These are phyloP conservation scores for Eulacestoma nigropectus DNA, from an alignment of 2,113 vertebrate genomes.

Conservation along the genomic window DNA sequence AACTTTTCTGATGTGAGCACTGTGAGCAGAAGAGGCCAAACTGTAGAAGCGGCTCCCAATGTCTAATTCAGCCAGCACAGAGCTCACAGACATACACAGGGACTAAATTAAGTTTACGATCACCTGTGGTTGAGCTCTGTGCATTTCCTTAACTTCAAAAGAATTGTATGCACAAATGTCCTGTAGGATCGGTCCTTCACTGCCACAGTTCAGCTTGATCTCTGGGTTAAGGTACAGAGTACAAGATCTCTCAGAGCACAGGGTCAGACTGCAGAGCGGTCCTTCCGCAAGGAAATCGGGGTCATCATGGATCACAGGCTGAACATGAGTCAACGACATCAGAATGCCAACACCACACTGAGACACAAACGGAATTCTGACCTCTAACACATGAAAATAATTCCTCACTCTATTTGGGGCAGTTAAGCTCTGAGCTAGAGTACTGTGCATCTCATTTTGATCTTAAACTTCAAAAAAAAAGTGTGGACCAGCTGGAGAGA, in stretches of 20 bases:
- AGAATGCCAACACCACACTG: constrained; percentile 6
- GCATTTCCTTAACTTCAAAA: background rate
- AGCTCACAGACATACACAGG: rapidly evolving
- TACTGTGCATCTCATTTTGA: background rate
- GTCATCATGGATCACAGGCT: background rate
- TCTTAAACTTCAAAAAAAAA: background rate
- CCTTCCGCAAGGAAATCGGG: background rate
- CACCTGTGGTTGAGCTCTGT: background rate
- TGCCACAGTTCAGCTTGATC: background rate
- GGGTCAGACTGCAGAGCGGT: background rate
- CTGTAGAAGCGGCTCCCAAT: background rate
- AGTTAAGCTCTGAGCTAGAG: background rate
- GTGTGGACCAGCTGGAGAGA: background rate
- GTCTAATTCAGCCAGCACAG: background rate
- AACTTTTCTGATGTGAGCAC: background rate
- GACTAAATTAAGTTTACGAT: background rate
- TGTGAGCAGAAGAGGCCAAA: background rate
- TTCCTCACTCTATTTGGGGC: background rate
- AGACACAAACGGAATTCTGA: constrained; percentile 5
- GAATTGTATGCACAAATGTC: background rate
- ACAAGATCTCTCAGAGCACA: background rate
- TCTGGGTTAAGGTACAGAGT: background rate
- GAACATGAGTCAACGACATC: background rate
- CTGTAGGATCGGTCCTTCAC: background rate
- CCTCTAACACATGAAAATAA: background rate